These are phyloP conservation scores for Leiothrix lutea DNA, from an alignment of 2,113 vertebrate species.

Conservation along the genomic window DNA sequence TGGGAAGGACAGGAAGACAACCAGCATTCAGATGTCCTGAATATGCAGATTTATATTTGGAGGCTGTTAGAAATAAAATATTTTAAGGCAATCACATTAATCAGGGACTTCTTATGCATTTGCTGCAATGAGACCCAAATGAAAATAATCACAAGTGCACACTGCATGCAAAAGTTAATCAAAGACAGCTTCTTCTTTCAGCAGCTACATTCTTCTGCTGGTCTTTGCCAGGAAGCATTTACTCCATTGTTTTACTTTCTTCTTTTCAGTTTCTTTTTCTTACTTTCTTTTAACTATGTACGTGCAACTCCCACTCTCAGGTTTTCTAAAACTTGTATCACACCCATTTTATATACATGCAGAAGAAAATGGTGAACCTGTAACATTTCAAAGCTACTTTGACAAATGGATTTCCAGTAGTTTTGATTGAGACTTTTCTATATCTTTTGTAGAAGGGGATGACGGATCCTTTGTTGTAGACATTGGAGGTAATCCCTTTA, in stretches of 20 bases:
- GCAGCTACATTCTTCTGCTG: background rate
- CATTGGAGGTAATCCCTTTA: background rate
- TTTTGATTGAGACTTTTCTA: background rate
- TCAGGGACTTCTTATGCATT: background rate
- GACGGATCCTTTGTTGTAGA: background rate
- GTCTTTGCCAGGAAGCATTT: background rate
- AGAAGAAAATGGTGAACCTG: background rate
- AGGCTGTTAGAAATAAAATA: background rate
- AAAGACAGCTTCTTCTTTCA: conserved; percentile 7
- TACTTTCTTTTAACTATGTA: background rate
- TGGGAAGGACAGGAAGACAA: background rate
- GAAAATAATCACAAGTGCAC: background rate
- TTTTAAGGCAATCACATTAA: conserved; percentile 1
- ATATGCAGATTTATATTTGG: conserved; percentile 24
- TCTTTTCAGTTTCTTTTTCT: too few relatives aligned
- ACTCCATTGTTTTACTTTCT: background rate
- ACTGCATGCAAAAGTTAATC: conserved; percentile 6
- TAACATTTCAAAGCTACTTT: background rate
- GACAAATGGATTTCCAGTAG: background rate
- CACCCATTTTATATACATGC: background rate
- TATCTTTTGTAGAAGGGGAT: background rate
- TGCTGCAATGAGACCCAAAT: background rate
- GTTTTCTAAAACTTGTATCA: background rate
- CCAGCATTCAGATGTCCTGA: background rate
- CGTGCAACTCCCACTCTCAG: background rate